Evolutionary conservation across 1,140 invertebrate genomes (phyloP).

Genomic region (Caerostris extrusa): DNA sequence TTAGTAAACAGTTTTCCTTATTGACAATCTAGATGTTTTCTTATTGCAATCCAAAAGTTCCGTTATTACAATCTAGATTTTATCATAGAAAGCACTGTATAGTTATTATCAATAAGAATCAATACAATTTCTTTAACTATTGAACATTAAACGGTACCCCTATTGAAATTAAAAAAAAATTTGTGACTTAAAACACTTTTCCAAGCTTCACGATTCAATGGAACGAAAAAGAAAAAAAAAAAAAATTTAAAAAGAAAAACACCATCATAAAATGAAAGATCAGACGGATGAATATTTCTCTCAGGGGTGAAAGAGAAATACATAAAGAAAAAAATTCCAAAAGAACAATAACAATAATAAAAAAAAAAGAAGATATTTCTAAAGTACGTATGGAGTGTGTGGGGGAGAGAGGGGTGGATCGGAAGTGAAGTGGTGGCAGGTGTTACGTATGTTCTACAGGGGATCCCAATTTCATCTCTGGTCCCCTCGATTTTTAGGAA

Average conservation of each 20-base stretch:
- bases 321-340: neutral
- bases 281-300: slow-evolving; percentile 51
- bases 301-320: neutral
- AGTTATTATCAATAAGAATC: too few relatives aligned
- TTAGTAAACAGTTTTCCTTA: too few relatives aligned
- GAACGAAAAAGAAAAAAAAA: neutral
- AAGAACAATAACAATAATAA: neutral
- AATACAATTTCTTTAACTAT: too few relatives aligned
- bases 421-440: slow-evolving; percentile 55
- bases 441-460: slow-evolving; percentile 65
- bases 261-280: slow-evolving; percentile 58
- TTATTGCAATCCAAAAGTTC: too few relatives aligned
- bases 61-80: too few relatives aligned
- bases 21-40: too few relatives aligned
- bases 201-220: neutral
- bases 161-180: neutral
- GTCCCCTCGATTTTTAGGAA: slow-evolving; percentile 12
- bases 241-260: neutral
- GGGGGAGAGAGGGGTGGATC: neutral
- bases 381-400: neutral
- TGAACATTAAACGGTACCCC: too few relatives aligned
- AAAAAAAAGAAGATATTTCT: neutral
- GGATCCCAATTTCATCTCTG: slow-evolving; percentile 53
- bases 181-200: neutral
- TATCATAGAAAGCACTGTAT: too few relatives aligned